Conservation (phyloP, 2,797 vertebrate species). For the Schizopygopsis pylzovi region DNA sequence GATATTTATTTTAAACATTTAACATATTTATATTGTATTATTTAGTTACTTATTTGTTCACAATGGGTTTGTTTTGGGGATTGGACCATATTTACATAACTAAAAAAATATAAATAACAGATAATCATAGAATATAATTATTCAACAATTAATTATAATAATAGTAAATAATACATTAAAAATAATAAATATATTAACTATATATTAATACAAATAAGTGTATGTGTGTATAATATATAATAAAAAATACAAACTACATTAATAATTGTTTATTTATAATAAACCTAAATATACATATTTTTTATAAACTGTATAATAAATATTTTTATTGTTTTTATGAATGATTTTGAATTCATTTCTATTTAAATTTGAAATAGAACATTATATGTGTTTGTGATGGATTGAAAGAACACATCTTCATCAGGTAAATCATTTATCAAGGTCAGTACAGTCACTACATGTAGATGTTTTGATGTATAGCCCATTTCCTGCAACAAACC, state of each 20-base stretch:
- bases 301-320: background rate
- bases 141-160: background rate
- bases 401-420: background rate
- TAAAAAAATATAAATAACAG: no score
- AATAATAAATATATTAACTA: background rate
- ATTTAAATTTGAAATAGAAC: background rate
- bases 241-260: background rate
- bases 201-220: background rate
- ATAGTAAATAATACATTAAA: background rate
- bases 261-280: background rate
- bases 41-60: background rate
- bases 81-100: background rate
- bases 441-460: slow-evolving; percentile 42
- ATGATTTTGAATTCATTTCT: background rate
- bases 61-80: background rate
- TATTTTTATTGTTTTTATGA: background rate
- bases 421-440: slow-evolving; percentile 37
- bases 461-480: slow-evolving; percentile 34
- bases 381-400: background rate
- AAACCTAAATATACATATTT: no score
- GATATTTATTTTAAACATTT: background rate
- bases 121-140: background rate
- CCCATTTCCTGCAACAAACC: background rate
- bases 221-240: background rate
- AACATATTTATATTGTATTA: background rate